A percentile compares a stretch with the other conserved stretches of the same genome.
phyloP scores from a whole-genome alignment of 92 coral and sea anemone genomes.

The Paramuricea clavata region DNA sequence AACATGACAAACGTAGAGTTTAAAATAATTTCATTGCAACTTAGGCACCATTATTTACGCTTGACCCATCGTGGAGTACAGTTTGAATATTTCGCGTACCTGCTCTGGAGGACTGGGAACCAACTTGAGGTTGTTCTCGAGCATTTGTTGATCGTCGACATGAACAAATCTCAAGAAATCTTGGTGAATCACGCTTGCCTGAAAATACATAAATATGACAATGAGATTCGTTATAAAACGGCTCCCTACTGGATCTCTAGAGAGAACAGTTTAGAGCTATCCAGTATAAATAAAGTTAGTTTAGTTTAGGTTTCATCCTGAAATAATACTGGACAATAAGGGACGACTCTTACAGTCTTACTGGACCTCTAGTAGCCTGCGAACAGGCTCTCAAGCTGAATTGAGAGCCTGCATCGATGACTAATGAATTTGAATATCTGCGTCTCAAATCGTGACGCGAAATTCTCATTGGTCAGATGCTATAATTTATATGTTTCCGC shows the following conservation, averaged over 20 bases:
- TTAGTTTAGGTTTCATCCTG: neutral
- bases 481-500: too few relatives aligned
- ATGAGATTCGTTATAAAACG: too few relatives aligned
- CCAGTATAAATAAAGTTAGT: neutral
- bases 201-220: conserved; percentile 29
- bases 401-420: too few relatives aligned
- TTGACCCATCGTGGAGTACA: neutral
- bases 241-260: too few relatives aligned
- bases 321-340: neutral
- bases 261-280: too few relatives aligned
- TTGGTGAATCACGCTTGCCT: conserved; percentile 99
- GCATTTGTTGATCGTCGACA: conserved; percentile 89
- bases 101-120: conserved; percentile 52
- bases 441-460: too few relatives aligned
- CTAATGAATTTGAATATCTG: too few relatives aligned
- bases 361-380: too few relatives aligned
- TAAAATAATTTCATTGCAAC: neutral
- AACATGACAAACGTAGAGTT: neutral
- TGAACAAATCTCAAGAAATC: conserved; percentile 96
- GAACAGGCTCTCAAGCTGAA: too few relatives aligned
- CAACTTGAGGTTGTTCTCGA: conserved; percentile 83
- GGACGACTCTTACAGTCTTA: neutral
- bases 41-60: neutral
- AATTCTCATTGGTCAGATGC: too few relatives aligned
- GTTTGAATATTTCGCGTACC: conserved; percentile 10